Base-by-base conservation (phyloP, 2,113 vertebrate genomes). In the Isichthys henryi region DNA sequence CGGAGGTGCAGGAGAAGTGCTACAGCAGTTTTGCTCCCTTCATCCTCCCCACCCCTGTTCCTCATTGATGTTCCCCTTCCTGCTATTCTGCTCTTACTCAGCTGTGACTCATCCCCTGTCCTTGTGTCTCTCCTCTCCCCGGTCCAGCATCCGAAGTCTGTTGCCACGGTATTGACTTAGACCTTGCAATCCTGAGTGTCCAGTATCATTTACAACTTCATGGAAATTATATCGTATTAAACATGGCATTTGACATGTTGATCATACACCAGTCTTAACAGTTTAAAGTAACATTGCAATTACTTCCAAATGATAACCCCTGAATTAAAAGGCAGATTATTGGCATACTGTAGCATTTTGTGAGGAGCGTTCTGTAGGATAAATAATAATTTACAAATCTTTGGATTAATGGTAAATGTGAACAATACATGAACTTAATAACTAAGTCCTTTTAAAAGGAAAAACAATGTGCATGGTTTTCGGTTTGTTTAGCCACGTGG, bases 131-230 rank as follows among this genome's bases (percentile, higher is more conserved):
- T 88, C 56, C 94, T 92, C 89, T 91, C 90, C 62, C 43, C 92
- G 97, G 97, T 96, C 96, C 96, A 97, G 90, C 96, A 97, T 91
- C 97, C 96, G 97, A 97, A 97, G 91, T 97, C 96, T 31, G 97
- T 97, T n/a, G 96, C 97, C 0, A 97, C 97, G 96, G 97, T 97
- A 80, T 91, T 97, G 89, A 96, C 97, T 92, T 96, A 97, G 92
- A 94, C 97, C 90, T 93, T 96, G 90, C 95, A 97, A 0, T 96
- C 94, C 31, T 94, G 96, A 94, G 31, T 19, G 52, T 53, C 52
- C 17, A 53, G 52, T 77, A 13, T 77, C 31, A 17, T 77, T 77
- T 77, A 27, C 31, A 35, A 35, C 13, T 15, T 74, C 11, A 74
- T 15, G 70, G 70, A 39, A 35, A 77, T 13, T 15, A 11, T 13